Evolutionary conservation across 1,140 invertebrate genomes (phyloP).

Genomic region (Tetragnatha versicolor): DNA sequence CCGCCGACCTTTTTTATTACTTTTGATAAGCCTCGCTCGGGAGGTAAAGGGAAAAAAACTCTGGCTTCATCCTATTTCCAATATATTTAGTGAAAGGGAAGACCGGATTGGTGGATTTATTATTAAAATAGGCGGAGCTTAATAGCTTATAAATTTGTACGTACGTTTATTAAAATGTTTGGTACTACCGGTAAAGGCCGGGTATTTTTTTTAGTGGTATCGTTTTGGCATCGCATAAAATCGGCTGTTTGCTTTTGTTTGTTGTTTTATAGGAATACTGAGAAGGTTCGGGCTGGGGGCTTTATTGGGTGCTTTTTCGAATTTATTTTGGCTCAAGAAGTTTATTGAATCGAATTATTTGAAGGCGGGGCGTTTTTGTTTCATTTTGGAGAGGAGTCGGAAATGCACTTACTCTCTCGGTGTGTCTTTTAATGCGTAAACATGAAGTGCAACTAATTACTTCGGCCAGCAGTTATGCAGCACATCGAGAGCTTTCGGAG

Average conservation of each 20-base stretch:
- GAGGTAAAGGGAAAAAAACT: slow-evolving; percentile 43
- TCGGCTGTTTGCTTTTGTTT: neutral
- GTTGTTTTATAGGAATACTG: slow-evolving; percentile 25
- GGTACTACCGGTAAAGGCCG: neutral
- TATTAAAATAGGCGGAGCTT: slow-evolving; percentile 45
- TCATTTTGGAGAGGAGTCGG: too few relatives aligned
- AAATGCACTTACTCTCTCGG: too few relatives aligned
- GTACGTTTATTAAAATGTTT: slow-evolving; percentile 51
- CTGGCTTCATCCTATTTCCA: slow-evolving; percentile 42
- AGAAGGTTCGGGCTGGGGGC: neutral
- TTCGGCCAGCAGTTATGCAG: too few relatives aligned
- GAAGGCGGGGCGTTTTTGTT: too few relatives aligned
- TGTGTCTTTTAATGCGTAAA: too few relatives aligned
- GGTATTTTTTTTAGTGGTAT: slow-evolving; percentile 9
- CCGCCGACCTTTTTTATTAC: slow-evolving; percentile 33
- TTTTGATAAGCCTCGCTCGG: slow-evolving; percentile 44
- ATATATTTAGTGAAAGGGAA: slow-evolving; percentile 38
- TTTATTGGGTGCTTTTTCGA: neutral
- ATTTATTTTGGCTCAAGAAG: neutral
- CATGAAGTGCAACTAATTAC: too few relatives aligned
- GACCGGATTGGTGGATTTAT: slow-evolving; percentile 32
- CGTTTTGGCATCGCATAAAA: slow-evolving; percentile 19
- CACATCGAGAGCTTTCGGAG: too few relatives aligned
- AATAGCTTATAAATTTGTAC: slow-evolving; percentile 21
- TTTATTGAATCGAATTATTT: too few relatives aligned